phyloP scores from a whole-genome alignment of 1,140 invertebrate genomes.

The Drosophila sturtevanti region DNA sequence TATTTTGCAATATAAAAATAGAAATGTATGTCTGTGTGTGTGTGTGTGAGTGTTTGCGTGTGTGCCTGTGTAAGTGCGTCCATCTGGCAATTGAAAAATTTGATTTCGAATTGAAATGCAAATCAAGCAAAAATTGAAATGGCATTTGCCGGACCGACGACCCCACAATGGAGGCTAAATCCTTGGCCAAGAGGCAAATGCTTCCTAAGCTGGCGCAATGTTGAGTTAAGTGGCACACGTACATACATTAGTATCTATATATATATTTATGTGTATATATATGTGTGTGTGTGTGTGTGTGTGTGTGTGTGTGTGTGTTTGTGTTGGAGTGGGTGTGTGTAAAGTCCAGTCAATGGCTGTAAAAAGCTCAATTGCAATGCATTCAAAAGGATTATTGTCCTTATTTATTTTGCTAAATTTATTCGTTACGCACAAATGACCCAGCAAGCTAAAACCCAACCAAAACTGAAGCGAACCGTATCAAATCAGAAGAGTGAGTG shows the following conservation, averaged over 20 bases:
- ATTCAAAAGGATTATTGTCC: slow-evolving; percentile 81
- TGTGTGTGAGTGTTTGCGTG: background rate
- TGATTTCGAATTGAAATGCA: slow-evolving; percentile 80
- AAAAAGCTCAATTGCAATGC: slow-evolving; percentile 80
- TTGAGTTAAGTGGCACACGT: slow-evolving; percentile 64
- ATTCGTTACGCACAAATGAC: slow-evolving; percentile 79
- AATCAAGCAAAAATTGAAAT: slow-evolving; percentile 74
- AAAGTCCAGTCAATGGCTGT: slow-evolving; percentile 64
- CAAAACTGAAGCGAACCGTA: slow-evolving; percentile 11
- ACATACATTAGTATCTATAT: background rate
- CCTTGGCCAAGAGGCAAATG: slow-evolving; percentile 38
- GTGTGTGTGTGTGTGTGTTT: background rate
- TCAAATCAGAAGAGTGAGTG: slow-evolving; percentile 27
- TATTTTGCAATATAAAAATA: slow-evolving; percentile 10
- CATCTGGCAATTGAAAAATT: slow-evolving; percentile 78
- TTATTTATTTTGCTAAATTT: slow-evolving; percentile 81
- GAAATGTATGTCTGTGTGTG: background rate
- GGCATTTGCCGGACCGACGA: slow-evolving; percentile 43
- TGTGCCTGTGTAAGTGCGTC: slow-evolving; percentile 29
- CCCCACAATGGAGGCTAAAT: slow-evolving; percentile 39
- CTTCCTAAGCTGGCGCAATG: slow-evolving; percentile 57
- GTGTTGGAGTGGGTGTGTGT: slow-evolving; percentile 1
- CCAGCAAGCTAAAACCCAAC: slow-evolving; percentile 51
- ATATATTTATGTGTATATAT: background rate
- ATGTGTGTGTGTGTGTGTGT: background rate